These are phyloP conservation scores for Muscina levida DNA, from an alignment of 2,888 invertebrate genomes.

Conservation along the genomic window DNA sequence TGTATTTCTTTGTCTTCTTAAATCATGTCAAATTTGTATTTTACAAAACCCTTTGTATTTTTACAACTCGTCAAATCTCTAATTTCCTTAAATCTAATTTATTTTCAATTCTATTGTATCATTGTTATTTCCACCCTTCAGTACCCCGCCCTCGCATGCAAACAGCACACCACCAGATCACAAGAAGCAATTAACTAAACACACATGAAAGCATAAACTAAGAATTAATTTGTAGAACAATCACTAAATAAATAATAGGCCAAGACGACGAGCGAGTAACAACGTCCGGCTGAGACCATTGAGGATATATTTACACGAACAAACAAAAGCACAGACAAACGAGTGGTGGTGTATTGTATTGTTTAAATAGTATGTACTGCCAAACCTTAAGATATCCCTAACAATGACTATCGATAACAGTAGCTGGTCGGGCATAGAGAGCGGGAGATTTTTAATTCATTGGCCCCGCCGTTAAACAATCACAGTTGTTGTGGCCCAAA, in stretches of 20 bases:
- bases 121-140: too few relatives aligned
- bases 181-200: conserved; percentile 58
- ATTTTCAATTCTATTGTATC: too few relatives aligned
- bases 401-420: conserved; percentile 56
- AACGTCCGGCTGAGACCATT: conserved; percentile 3
- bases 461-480: conserved; percentile 31
- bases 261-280: not conserved
- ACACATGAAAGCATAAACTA: conserved; percentile 66
- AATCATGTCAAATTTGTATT: too few relatives aligned
- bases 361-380: too few relatives aligned
- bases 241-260: conserved; percentile 72
- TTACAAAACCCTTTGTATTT: too few relatives aligned
- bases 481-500: conserved; percentile 30
- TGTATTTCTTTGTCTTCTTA: too few relatives aligned
- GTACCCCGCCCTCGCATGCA: conserved; percentile 13
- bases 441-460: conserved; percentile 30
- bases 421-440: conserved; percentile 51
- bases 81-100: too few relatives aligned
- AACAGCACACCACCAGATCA: conserved; percentile 13
- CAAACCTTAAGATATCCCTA: not conserved
- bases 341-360: too few relatives aligned
- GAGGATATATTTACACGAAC: not conserved
- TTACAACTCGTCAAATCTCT: too few relatives aligned
- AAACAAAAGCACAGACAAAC: not conserved
- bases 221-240: conserved; percentile 75